phyloP scores from a whole-genome alignment of 2,888 invertebrate genomes.

The Cryptosula pallasiana region DNA sequence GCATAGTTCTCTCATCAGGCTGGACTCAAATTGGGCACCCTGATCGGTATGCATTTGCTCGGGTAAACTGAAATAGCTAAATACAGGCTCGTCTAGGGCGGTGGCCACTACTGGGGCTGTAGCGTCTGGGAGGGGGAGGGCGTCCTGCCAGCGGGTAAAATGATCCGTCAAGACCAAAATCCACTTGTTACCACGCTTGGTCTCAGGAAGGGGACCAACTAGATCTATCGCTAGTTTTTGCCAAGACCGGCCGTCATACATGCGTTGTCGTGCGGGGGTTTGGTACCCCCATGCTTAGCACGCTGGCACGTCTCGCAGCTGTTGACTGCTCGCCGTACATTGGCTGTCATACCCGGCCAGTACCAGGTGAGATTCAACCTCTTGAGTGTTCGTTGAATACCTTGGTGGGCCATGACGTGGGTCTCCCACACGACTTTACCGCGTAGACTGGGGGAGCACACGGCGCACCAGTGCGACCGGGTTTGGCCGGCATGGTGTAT shows the following conservation, averaged over 20 bases:
- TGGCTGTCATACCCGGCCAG: neutral
- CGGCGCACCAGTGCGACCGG: no score
- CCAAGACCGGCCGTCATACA: neutral
- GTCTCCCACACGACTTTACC: no score
- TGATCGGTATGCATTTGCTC: constrained; percentile 1
- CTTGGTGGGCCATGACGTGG: no score
- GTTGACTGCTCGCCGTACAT: neutral
- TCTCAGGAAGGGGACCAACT: neutral
- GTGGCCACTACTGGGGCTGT: neutral
- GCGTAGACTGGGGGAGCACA: no score
- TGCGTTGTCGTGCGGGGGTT: no score
- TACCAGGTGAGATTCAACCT: neutral
- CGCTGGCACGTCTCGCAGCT: neutral
- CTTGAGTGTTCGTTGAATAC: no score
- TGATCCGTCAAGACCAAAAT: neutral
- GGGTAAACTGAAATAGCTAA: neutral
- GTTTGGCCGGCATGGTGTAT: no score
- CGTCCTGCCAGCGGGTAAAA: neutral
- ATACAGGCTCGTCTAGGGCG: neutral
- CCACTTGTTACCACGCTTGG: neutral
- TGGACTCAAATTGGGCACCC: neutral
- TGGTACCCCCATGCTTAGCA: neutral
- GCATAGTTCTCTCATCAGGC: neutral
- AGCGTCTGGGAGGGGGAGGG: neutral
- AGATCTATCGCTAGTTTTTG: neutral